phyloP scores from a whole-genome alignment of 2,113 vertebrate genomes.

The Catharus fuscescens region DNA sequence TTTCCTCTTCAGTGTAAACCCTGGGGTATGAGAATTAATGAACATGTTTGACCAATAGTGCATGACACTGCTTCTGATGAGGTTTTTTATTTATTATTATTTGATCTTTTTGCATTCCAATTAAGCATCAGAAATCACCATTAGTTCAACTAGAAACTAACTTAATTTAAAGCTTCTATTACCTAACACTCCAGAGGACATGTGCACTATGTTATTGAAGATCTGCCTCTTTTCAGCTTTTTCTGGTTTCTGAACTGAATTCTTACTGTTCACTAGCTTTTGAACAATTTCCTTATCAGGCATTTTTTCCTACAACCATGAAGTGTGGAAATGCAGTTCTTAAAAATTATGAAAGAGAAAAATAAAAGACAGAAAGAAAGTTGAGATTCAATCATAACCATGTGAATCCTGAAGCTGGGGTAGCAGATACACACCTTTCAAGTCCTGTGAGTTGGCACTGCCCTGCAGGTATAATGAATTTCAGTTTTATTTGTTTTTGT shows the following conservation, averaged over 20 bases:
- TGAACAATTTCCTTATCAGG: background rate
- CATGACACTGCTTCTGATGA: background rate
- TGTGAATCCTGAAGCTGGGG: background rate
- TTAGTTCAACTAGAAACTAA: constrained; percentile 34
- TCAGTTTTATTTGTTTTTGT: background rate
- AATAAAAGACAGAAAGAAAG: background rate
- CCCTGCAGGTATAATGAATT: background rate
- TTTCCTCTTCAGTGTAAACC: background rate
- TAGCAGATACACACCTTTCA: background rate
- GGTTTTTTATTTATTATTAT: constrained; percentile 15
- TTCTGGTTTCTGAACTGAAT: background rate
- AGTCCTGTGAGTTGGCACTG: background rate
- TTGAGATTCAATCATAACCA: background rate
- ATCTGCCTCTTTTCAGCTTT: background rate
- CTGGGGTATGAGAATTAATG: background rate
- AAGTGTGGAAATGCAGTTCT: background rate
- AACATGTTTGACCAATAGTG: background rate
- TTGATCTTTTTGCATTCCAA: constrained; percentile 13
- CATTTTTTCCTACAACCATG: background rate
- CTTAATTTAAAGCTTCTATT: constrained; percentile 39
- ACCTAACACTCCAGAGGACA: background rate
- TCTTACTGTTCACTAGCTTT: background rate
- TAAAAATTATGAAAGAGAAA: background rate
- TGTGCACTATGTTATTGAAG: background rate
- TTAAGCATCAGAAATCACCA: constrained; percentile 2